phyloP scores from a whole-genome alignment of 2,113 vertebrate genomes.

The Solea solea region DNA sequence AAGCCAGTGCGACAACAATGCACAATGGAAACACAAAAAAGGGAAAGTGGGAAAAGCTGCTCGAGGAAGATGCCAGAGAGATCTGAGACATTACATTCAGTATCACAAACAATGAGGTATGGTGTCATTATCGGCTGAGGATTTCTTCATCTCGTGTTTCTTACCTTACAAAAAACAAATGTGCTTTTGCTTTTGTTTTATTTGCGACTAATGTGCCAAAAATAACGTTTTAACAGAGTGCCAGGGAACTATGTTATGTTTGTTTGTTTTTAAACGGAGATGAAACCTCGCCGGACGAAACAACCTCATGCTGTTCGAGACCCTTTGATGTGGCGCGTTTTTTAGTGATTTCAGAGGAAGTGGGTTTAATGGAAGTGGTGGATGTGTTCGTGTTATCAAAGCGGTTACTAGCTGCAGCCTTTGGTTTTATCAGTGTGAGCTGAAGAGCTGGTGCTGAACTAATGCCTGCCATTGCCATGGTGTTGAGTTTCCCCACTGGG shows the following conservation, averaged over 20 bases:
- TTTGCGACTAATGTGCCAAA: conserved; percentile 47
- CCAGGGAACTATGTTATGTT: neutral
- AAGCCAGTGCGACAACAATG: conserved; percentile 76
- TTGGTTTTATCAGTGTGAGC: conserved; percentile 61
- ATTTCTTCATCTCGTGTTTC: conserved; percentile 56
- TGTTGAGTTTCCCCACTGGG: conserved; percentile 69
- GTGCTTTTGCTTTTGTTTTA: conserved; percentile 54
- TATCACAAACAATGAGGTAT: conserved; percentile 65
- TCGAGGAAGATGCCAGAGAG: conserved; percentile 76
- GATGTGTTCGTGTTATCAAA: conserved; percentile 67
- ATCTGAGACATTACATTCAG: conserved; percentile 77
- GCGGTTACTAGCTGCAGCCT: conserved; percentile 59
- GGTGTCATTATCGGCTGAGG: conserved; percentile 63
- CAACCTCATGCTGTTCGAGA: conserved; percentile 12
- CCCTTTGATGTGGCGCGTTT: conserved; percentile 46
- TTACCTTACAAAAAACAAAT: conserved; percentile 61
- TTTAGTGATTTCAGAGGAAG: conserved; percentile 56
- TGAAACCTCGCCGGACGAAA: conserved; percentile 16
- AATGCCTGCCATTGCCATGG: conserved; percentile 59
- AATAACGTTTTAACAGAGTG: neutral
- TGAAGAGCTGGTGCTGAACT: conserved; percentile 71
- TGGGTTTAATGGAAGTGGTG: conserved; percentile 61
- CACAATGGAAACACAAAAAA: conserved; percentile 80
- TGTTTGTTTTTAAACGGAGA: conserved; percentile 30
- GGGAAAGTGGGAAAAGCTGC: conserved; percentile 59